phyloP scores from a whole-genome alignment of 2,888 invertebrate species.

The Dicycla oo region DNA sequence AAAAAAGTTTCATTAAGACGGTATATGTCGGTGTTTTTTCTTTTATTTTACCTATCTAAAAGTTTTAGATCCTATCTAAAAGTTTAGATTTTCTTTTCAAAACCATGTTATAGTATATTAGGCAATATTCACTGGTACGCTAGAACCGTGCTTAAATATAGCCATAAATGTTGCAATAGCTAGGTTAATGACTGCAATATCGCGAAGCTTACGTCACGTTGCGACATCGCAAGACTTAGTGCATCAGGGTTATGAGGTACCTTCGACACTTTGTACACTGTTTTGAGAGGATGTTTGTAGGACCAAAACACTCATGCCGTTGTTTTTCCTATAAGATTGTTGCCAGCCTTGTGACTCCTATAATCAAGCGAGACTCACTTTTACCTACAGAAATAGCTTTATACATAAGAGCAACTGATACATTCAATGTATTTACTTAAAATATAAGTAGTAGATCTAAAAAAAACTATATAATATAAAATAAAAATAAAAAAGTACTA shows the following conservation, averaged over 20 bases:
- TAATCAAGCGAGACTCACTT: not conserved
- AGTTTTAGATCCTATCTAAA: too few species aligned
- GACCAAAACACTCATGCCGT: not conserved
- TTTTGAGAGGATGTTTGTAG: not conserved
- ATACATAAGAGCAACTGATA: not conserved
- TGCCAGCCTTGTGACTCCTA: not conserved
- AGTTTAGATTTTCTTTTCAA: too few species aligned
- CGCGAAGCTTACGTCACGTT: slow-evolving; percentile 15
- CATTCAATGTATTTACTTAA: not conserved
- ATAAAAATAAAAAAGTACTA: not conserved
- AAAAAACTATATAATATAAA: not conserved
- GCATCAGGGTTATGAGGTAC: not conserved
- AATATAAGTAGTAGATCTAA: not conserved
- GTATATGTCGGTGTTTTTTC: not conserved
- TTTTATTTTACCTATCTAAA: too few species aligned
- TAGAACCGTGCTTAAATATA: slow-evolving; percentile 5
- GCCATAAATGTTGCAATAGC: slow-evolving; percentile 38
- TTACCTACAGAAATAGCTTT: not conserved
- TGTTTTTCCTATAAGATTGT: not conserved
- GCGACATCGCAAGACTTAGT: slow-evolving; percentile 17
- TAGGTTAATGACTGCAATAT: slow-evolving; percentile 25
- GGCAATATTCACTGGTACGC: slow-evolving; percentile 8
- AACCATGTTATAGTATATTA: not conserved
- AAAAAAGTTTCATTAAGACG: not conserved
- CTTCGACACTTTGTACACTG: not conserved